Conservation (phyloP, 2,888 invertebrate species). For the Acrobasis suavella region DNA sequence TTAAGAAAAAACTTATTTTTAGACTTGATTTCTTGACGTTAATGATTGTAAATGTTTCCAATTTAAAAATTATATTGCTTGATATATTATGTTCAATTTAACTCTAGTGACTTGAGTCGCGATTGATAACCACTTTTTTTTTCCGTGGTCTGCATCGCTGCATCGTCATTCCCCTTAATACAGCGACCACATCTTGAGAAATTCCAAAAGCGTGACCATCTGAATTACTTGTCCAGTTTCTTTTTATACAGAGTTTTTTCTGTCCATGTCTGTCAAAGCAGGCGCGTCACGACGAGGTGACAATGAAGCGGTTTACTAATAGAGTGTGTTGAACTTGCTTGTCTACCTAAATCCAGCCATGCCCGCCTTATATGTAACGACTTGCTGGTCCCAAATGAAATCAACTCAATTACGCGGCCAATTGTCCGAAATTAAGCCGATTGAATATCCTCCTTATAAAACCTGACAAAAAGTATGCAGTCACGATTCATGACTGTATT, state of each 20-base stretch:
- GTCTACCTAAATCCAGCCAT: slow-evolving; percentile 40
- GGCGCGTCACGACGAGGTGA: slow-evolving; percentile 43
- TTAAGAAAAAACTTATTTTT: no score
- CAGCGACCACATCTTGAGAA: slow-evolving; percentile 18
- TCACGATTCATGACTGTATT: slow-evolving; percentile 30
- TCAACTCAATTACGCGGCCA: slow-evolving; percentile 51
- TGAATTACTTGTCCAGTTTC: slow-evolving; percentile 37
- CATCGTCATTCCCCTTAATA: slow-evolving; percentile 3
- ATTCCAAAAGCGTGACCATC: slow-evolving; percentile 34
- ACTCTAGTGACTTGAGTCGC: neutral
- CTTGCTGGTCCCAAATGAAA: slow-evolving; percentile 45
- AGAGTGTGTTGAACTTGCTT: slow-evolving; percentile 47
- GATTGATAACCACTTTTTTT: neutral
- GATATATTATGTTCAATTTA: neutral
- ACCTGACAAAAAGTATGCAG: slow-evolving; percentile 34
- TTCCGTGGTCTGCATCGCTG: neutral
- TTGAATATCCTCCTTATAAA: slow-evolving; percentile 49
- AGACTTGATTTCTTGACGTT: no score
- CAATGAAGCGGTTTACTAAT: slow-evolving; percentile 46
- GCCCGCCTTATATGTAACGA: slow-evolving; percentile 50
- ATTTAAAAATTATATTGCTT: no score
- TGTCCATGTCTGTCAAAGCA: slow-evolving; percentile 32
- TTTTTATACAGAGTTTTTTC: slow-evolving; percentile 43
- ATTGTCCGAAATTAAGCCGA: slow-evolving; percentile 58
- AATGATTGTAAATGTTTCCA: no score